Evolutionary conservation across 2,888 invertebrate genomes (phyloP), one percentile per base, ranked within the genome.

Genomic region (Ormyrus rosae): DNA sequence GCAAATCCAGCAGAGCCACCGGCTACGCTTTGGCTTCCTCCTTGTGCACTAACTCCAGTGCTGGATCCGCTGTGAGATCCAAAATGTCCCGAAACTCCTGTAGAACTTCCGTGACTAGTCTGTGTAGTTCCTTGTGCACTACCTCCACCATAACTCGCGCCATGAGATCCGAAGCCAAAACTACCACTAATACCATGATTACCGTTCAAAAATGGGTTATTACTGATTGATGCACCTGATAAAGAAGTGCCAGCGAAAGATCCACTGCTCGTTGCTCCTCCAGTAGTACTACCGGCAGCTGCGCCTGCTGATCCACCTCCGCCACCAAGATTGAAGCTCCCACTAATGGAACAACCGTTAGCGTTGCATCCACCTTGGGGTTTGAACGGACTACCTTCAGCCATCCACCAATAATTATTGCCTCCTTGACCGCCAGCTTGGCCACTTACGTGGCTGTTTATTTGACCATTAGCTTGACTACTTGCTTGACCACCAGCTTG

Each of bases 331-430:
- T 51, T 13, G 61, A 82, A 81, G 19, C 58, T 78, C 63, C 84
- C 84, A n/a, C 83, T 73, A 1, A 81, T 55, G 13, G 76, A 46
- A 50, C 84, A 86, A 51, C 69, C 83, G 19, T 71, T 83, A 0
- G 84, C 19, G 11, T 70, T 68, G 45, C 84, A 85, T 5, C 83
- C 85, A 58, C 81, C 82, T 46, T 82, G 77, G 1, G 84, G 72
- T 56, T 80, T 83, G 69, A 85, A 86, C 0, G 86, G 84, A 58
- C 81, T 85, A 19, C 70, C 68, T 4, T 78, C 34, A 2, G 78
- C 64, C 75, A 81, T 84, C 86, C 86, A 86, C 86, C 82, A 82
- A 45, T 82, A 82, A 34, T 34, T 34, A 34, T 34, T 34, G 34
- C 34, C 34, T 34, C 34, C 34, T 34, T 34, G 34, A 34, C 34